A percentile compares a stretch with the other conserved stretches of the same genome.
These are phyloP conservation scores for Leucopsar rothschildi DNA, from an alignment of 2,113 vertebrate genomes.

Conservation along the genomic window DNA sequence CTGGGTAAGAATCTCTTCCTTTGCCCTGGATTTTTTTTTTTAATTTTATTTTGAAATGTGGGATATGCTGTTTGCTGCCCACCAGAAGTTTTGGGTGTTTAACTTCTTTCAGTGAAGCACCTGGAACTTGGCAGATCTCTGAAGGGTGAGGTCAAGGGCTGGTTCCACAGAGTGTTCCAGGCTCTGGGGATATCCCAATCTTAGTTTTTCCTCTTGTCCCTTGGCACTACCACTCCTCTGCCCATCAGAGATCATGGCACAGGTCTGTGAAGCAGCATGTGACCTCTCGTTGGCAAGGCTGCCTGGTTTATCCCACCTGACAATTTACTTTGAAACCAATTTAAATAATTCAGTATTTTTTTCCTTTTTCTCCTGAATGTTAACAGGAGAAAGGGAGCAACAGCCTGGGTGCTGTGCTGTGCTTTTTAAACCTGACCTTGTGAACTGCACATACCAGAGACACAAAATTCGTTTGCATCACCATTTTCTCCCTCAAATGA, in stretches of 20 bases:
- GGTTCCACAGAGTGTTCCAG: neutral
- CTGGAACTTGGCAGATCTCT: neutral
- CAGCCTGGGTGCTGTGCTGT: neutral
- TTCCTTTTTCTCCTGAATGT: neutral
- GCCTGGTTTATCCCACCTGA: neutral
- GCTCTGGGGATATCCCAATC: neutral
- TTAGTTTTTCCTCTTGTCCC: neutral
- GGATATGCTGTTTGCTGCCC: neutral
- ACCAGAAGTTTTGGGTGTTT: neutral
- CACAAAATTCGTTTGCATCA: neutral
- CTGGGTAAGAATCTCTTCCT: neutral
- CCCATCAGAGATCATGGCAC: neutral
- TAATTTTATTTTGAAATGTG: neutral
- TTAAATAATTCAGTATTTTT: neutral
- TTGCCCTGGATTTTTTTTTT: neutral
- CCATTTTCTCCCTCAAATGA: fast-evolving
- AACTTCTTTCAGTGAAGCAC: neutral
- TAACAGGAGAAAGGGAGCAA: neutral
- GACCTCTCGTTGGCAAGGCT: neutral
- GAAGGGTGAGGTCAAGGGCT: neutral
- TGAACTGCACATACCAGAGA: neutral
- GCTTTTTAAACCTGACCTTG: neutral
- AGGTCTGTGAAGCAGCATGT: neutral
- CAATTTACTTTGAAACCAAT: neutral
- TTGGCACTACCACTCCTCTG: neutral